Evolutionary conservation across 2,888 invertebrate genomes (phyloP), one percentile per base, ranked within the genome.

Genomic region (Drosophila gaucha): DNA sequence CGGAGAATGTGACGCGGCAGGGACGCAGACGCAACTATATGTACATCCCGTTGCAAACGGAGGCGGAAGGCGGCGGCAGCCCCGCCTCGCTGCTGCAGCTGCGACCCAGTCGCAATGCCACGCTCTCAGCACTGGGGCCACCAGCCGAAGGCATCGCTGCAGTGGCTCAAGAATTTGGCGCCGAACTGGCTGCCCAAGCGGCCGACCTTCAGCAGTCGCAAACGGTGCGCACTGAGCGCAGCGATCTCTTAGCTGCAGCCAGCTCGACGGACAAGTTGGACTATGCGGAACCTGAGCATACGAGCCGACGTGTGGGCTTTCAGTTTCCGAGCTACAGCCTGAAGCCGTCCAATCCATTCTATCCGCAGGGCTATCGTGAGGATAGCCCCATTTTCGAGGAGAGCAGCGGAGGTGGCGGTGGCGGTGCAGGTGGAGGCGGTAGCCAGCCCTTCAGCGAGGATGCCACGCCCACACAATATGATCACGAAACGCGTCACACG

Each of bases 331-430:
- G 89, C 70, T 91, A 91, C 68, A 90, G 88, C 31, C 69, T 90
- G 28, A 90, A 89, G 65, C 90, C 90, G 14, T 88, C 91, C 14
- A 90, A 80, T 66, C 90, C 91, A 16, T 92, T 92, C 64, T 88
- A 91, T 47, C 92, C 92, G 3, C 91, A 91, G 65, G 88, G 86
- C 26, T 92, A 92, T 73, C 91, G 92, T 31, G 92, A 92, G 73
- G 92, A 92, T 52, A 90, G 84, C 58, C 90, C 90, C 33, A 83
- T 89, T 16, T 90, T 91, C 39, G 83, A 80, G 10, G 92, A 92
- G 16, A 67, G 82, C 10, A 73, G 88, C 6, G 70, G 83, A 0
- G 89, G 76, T 24, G 65, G 80, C 9, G 71, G 88, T 22, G 91
- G 83, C 30, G 89, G 89, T 20, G 3, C 78, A 86, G 71, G 87